Evolutionary conservation across 2,888 invertebrate genomes (phyloP), one percentile per base, ranked within the genome.

Genomic region (Pollenia amentaria): DNA sequence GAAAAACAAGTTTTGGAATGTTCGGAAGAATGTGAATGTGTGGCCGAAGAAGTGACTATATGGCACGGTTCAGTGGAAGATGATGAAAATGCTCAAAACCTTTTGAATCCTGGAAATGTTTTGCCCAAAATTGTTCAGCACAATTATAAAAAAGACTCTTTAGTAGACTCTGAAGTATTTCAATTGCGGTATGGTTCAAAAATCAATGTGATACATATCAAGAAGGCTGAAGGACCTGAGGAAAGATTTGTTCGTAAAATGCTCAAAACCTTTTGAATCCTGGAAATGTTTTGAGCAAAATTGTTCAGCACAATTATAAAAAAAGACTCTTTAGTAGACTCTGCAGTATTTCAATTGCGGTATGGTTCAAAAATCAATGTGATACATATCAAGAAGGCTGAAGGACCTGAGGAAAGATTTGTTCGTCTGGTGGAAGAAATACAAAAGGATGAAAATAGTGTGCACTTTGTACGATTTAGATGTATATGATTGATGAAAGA

Each of bases 61-160:
- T 93, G 93, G 93, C 93, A 93, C 69, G 91, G 91, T 16, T 89
- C 91, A 42, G 91, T 91, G 44, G 90, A 90, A 51, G 87, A 91
- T 3, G 92, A 92, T 73, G 87, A 91, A 10, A 91, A 92, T 80
- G 91, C 92, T 11, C 90, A 91, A 69, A 83, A 92, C 51, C 85
- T 93, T 1, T 75, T 93, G 0, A 91, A 90, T 83, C 91, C 91
- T 51, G 93, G 93, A 3, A 91, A 92, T 29, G 79, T 92, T 11
- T 55, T 93, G 77, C 93, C 93, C 0, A 90, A 90, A 77, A 91
- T 92, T 7, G 88, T 89, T 62, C 84, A 93, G 9, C 90, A 93
- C 12, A 88, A 93, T 62, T 90, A 92, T 21, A 90, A 90, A 62
- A 89, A 90, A 0, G 89, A 89, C 0, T 64, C 85, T 0, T 89